Conservation (phyloP, 2,797 vertebrate genomes). For the Tauraco hartlaubi region DNA sequence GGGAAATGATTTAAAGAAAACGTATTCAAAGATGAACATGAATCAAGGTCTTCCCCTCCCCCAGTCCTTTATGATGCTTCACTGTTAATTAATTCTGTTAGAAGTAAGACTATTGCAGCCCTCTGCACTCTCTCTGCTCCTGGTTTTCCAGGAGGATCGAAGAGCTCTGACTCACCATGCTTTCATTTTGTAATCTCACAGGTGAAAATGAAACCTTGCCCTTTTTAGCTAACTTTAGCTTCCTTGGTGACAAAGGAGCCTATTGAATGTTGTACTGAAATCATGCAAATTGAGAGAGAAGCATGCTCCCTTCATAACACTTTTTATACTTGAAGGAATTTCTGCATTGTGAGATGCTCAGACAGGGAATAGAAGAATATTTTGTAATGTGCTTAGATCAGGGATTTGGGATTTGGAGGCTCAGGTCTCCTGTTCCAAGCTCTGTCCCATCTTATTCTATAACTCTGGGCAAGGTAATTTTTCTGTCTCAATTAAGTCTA, state of each 20-base stretch:
- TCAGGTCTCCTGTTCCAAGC: background rate
- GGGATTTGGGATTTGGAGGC: background rate
- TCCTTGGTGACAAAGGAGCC: background rate
- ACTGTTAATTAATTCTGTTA: conserved; percentile 63
- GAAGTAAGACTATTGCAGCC: conserved; percentile 22
- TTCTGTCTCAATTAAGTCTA: background rate
- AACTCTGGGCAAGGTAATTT: background rate
- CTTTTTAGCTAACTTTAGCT: background rate
- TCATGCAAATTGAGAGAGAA: fast-evolving
- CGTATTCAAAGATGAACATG: conserved; percentile 50
- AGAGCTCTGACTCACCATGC: background rate
- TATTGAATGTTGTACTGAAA: background rate
- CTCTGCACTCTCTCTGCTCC: background rate
- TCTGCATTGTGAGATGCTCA: background rate
- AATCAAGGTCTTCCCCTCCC: conserved; percentile 46
- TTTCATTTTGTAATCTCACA: background rate
- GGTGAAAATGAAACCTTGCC: conserved; percentile 1
- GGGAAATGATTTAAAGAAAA: conserved; percentile 71
- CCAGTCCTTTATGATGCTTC: background rate
- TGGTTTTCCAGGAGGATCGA: background rate
- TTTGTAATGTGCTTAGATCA: background rate
- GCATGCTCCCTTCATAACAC: background rate
- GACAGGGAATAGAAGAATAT: background rate
- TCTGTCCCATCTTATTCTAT: background rate
- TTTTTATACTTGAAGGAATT: fast-evolving